Base-by-base conservation (phyloP, 2,113 vertebrate genomes). In the Paedocypris sp. region DNA sequence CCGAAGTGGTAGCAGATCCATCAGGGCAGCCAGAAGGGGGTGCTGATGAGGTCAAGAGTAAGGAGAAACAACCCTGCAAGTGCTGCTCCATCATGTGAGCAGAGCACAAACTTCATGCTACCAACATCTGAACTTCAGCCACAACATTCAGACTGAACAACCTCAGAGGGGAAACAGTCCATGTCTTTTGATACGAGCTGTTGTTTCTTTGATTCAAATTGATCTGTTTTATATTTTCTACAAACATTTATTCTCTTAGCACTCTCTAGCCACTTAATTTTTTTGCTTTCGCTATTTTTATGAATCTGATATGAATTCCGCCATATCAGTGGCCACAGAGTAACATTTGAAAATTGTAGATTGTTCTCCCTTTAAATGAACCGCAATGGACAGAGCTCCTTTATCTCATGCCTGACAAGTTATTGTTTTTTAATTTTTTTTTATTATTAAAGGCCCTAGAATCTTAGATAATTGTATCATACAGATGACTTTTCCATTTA, bases 81-180 rank as follows among this genome's bases (percentile, higher is more conserved):
- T 96, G 94, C 80, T 97, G 94, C 75, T 86, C 79, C 2, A 72
- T 98, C 72, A 95, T 98, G 94, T 98, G 87, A 96, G 71, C 75
- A n/a, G n/a, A n/a, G n/a, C n/a, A n/a, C 42, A n/a, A 43, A 26
- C 22, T 49, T 10, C 20, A 68, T 46, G 39, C 26, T 39, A 7
- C 16, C 22, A 33, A 4, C n/a, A 23, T 22, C 35, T 11, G 33
- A 35, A 59, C 41, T 50, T 47, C 36, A 66, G 15, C 35, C 22
- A 61, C 47, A 65, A 66, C 67, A 53, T 32, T 59, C 47, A 53
- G n/a, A 67, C 52, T 47, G 52, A 70, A 61, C 62, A 66, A 65
- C 25, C 56, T 47, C 58, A 54, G 11, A 29, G 61, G 59, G 53
- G 61, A 71, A 65, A 64, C 60, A 51, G 69, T 68, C 53, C 66